Evolutionary conservation across 1,140 invertebrate genomes (phyloP), one percentile per base, ranked within the genome.

Genomic region (Riptortus pedestris): DNA sequence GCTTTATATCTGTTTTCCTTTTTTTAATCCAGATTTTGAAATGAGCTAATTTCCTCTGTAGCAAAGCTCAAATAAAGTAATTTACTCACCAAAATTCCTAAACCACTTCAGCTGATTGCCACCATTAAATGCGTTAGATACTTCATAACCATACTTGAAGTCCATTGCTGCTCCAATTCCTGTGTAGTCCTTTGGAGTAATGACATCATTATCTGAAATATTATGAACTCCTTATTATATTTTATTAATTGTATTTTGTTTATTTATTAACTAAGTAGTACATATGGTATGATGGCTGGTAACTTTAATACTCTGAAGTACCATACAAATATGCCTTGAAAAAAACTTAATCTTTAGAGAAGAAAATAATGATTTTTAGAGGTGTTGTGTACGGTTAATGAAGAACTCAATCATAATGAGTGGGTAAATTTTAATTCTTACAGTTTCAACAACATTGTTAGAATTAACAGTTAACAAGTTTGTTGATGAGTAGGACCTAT

Each of bases 101-200:
- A 68, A 52, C 63, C 63, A 68, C 27, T 68, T 66, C 18, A 68
- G 45, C 16, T 51, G 33, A 52, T 66, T 67, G 20, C 52, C 16
- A 5, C 65, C 65, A 24, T 27, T 48, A 57, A 68, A 68, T n/a
- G 80, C 79, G 1, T 76, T 75, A 18, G 79, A 78, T 3, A 86
- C 69, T 65, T 83, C 75, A 27, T 71, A 70, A 7, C 87, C 83
- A 68, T 79, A 83, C 66, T 78, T 83, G 73, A 91, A 92, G 71
- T 92, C 89, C 0, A 86, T 88, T 4, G 90, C 85, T 14, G 81
- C 75, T 22, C 82, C 87, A 1, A 86, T 73, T 0, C 74, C 66
- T 5, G 80, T 81, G 71, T 90, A 90, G 68, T 90, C 43, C 20
- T 29, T 24, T 1, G 61, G 28, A 11, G 22, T 62, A 4, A 62